Evolutionary conservation across 2,113 vertebrate species (phyloP).

Genomic region (Parus major): DNA sequence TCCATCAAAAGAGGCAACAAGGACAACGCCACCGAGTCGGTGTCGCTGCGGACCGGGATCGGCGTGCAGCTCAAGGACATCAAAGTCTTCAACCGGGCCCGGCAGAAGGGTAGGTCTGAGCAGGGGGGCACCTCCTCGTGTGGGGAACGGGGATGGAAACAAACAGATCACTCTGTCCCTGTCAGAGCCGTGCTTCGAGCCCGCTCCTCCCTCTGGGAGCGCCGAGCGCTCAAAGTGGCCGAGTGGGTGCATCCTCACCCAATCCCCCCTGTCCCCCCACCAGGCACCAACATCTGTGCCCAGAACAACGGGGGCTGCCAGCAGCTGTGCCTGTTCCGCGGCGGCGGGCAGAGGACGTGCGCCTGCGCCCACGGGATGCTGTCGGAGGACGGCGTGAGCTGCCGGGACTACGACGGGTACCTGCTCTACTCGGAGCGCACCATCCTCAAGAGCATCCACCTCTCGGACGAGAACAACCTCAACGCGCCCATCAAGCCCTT

Average conservation of each 20-base stretch:
- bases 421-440: constrained; percentile 95
- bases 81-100: constrained; percentile 94
- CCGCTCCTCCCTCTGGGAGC: neutral
- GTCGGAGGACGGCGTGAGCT: constrained; percentile 84
- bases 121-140: rapidly evolving
- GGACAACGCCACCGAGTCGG: constrained; percentile 92
- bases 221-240: rapidly evolving
- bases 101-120: constrained; percentile 84
- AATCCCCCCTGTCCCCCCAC: neutral
- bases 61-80: constrained; percentile 98
- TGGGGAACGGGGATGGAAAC: neutral
- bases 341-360: constrained; percentile 80
- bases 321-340: constrained; percentile 93
- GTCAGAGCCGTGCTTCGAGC: rapidly evolving
- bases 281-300: constrained; percentile 93
- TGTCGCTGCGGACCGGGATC: constrained; percentile 90
- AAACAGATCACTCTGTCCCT: rapidly evolving
- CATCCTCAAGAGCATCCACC: constrained; percentile 96
- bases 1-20: constrained; percentile 96
- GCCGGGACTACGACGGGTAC: constrained; percentile 94
- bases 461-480: constrained; percentile 94
- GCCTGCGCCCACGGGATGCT: constrained; percentile 96
- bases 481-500: constrained; percentile 96
- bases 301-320: constrained; percentile 90
- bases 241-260: rapidly evolving